phyloP scores from a whole-genome alignment of 2,113 vertebrate species.

The Riparia riparia region DNA sequence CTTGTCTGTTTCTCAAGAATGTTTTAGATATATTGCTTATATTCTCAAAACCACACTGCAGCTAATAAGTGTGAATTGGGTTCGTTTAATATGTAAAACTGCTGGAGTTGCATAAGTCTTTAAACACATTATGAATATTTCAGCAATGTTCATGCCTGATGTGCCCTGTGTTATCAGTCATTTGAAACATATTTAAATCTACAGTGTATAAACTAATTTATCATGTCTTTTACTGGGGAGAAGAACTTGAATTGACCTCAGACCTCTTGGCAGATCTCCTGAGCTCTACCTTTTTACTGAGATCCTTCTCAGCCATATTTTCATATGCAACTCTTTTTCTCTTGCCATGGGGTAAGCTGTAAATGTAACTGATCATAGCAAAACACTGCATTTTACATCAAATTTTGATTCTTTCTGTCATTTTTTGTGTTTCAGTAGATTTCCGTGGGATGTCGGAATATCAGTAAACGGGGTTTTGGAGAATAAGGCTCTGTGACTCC shows the following conservation, averaged over 20 bases:
- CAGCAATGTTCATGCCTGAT: background rate
- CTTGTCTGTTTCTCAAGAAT: background rate
- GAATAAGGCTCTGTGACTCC: background rate
- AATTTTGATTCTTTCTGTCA: background rate
- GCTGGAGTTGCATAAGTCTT: background rate
- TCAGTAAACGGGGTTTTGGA: background rate
- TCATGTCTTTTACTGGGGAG: background rate
- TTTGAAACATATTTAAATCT: background rate
- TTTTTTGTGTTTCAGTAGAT: background rate
- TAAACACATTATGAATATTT: background rate
- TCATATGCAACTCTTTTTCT: background rate
- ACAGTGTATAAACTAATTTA: background rate
- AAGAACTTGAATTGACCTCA: background rate
- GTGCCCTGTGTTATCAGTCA: background rate
- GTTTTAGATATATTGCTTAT: background rate
- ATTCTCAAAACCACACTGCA: background rate
- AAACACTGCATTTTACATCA: background rate
- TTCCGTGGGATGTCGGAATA: background rate
- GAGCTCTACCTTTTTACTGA: background rate
- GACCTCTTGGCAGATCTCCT: background rate
- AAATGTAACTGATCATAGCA: background rate
- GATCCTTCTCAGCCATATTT: background rate
- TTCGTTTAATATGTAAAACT: background rate
- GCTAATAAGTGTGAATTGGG: background rate
- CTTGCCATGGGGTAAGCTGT: background rate